A percentile compares a stretch with the other conserved stretches of the same genome.
These are phyloP conservation scores for Conus ventricosus DNA, from an alignment of 1,140 invertebrate genomes.

Conservation along the genomic window DNA sequence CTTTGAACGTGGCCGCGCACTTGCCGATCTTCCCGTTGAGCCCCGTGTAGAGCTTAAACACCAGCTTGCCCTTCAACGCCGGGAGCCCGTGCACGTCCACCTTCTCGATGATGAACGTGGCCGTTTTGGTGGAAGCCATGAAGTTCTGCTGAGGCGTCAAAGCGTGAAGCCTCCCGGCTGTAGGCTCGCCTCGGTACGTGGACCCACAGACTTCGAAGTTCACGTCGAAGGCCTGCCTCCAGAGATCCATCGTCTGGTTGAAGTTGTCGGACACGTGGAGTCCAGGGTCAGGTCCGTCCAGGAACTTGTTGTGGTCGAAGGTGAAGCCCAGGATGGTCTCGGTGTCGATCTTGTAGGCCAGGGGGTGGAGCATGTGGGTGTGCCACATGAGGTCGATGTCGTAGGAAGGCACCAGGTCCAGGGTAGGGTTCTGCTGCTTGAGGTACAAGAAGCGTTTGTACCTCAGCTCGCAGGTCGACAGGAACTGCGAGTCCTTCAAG, in stretches of 20 bases:
- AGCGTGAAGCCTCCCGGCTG: conserved; percentile 56
- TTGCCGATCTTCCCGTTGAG: conserved; percentile 40
- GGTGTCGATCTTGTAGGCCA: conserved; percentile 73
- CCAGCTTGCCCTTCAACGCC: conserved; percentile 57
- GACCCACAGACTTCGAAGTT: conserved; percentile 63
- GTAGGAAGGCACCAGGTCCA: conserved; percentile 77
- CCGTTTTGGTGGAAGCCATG: conserved; percentile 59
- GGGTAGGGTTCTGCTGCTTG: conserved; percentile 73
- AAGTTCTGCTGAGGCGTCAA: conserved; percentile 53
- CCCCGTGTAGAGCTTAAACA: conserved; percentile 54
- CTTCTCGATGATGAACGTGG: conserved; percentile 57
- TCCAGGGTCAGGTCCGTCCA: conserved; percentile 73
- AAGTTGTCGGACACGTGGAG: conserved; percentile 68
- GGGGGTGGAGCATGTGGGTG: conserved; percentile 75
- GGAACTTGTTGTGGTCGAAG: conserved; percentile 74
- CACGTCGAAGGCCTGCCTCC: conserved; percentile 65
- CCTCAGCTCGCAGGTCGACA: conserved; percentile 72
- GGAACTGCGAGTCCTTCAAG: conserved; percentile 73
- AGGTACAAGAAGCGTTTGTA: conserved; percentile 76
- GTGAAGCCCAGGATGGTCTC: conserved; percentile 72
- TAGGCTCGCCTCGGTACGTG: conserved; percentile 71
- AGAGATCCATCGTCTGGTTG: conserved; percentile 35
- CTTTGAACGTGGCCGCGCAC: conserved; percentile 27
- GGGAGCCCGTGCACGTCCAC: conserved; percentile 61
- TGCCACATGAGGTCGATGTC: conserved; percentile 78